Evolutionary conservation across 92 coral and sea anemone genomes (phyloP), one percentile per base, ranked within the genome.

Genomic region (Diadumene lineata): DNA sequence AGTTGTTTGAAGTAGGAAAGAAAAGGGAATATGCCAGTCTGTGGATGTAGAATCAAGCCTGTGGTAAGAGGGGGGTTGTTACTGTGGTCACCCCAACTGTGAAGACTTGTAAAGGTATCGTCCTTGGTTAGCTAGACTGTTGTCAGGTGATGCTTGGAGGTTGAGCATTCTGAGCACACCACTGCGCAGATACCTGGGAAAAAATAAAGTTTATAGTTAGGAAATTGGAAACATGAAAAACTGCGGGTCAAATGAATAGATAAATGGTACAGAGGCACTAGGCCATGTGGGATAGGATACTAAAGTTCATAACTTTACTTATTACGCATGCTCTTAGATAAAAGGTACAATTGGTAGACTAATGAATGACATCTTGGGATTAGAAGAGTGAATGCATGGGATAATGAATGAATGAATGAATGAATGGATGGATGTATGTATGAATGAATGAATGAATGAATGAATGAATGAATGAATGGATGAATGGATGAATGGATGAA

Each of bases 21-120:
- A 44, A 96, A 96, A 23, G 99, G 97, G 34, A 92, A 81, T 24
- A 92, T 53, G 29, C 87, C 97, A 9, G 84, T 74, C 44, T 92
- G 91, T 1, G 90, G 97, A 76, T 94, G 94, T 25, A 94, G 92
- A 25, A 94, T 67, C 56, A 92, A 85, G 69, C 89, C 88, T 2
- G 98, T 88, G 7, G 92, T 83, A 58, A 92, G 86, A 66, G 96
- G 94, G 23, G 98, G 89, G 19, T 88, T 72, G 67, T 84, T 84
- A 26, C 74, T 75, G 31, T 63, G 73, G 25, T 77, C 65, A n/a
- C n/a, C n/a, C 66, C 50, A 82, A 11, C 34, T 68, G 31, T 25
- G 53, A 33, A 17, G 33, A 46, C 77, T 73, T 28, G 70, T 66
- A 2, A 23, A 13, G 10, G 58, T 53, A 53, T 21, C 60, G 2